phyloP scores from a whole-genome alignment of 2,888 invertebrate species.

The Acrobasis suavella region DNA sequence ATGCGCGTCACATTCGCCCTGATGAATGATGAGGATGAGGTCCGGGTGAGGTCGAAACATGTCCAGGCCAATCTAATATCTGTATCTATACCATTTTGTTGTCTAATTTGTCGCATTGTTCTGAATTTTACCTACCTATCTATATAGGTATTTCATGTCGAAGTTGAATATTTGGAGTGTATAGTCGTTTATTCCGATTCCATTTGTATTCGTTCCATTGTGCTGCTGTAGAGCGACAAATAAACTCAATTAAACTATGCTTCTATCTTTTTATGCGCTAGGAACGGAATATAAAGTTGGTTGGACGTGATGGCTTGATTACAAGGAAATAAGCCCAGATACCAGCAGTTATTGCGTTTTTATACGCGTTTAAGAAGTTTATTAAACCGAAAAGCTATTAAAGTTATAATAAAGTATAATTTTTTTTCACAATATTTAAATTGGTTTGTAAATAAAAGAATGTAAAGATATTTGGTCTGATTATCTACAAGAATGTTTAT shows the following conservation, averaged over 20 bases:
- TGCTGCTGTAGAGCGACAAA: conserved; percentile 31
- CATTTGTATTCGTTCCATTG: conserved; percentile 22
- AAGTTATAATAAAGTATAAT: conserved; percentile 34
- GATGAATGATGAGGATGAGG: too few relatives aligned
- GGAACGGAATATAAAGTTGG: conserved; percentile 53
- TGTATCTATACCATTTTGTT: conserved; percentile 32
- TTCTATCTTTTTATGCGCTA: conserved; percentile 39
- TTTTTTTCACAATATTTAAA: conserved; percentile 46
- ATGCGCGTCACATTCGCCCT: too few relatives aligned
- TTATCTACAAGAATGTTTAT: conserved; percentile 4
- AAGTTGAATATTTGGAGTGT: conserved; percentile 33
- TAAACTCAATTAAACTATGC: conserved; percentile 38
- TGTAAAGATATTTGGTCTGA: not conserved
- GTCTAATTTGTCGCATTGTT: conserved; percentile 53
- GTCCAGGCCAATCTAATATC: too few relatives aligned
- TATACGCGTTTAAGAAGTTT: conserved; percentile 54
- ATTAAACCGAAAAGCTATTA: conserved; percentile 47
- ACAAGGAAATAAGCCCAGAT: conserved; percentile 58
- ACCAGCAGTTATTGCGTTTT: conserved; percentile 53
- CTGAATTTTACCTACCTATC: not conserved
- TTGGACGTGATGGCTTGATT: conserved; percentile 57
- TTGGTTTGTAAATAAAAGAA: conserved; percentile 37
- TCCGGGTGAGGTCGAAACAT: too few relatives aligned
- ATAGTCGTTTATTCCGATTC: conserved; percentile 28
- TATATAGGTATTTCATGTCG: conserved; percentile 45